Evolutionary conservation across 2,888 invertebrate species (phyloP), one percentile per base, ranked within the genome.

Genomic region (Limnephilus marmoratus): DNA sequence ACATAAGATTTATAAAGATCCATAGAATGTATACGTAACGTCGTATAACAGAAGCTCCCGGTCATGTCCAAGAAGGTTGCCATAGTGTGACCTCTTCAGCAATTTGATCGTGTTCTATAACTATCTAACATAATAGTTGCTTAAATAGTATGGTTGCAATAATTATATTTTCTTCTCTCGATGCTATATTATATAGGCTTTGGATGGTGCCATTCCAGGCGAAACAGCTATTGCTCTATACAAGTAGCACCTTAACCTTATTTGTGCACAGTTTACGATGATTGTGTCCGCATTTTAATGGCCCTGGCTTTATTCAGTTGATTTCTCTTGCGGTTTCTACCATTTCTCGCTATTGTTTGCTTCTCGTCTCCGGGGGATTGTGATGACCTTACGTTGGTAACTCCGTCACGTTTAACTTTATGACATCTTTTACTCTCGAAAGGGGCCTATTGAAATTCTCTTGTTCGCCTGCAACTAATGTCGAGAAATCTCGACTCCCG

Each of bases 401-500:
- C 34, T 83, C 37, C 41, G 83, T 83, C 83, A 83, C 37, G 83
- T 37, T 83, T 83, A 18, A 83, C 24, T 83, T 83, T 83, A 37
- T 83, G 83, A 83, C 83, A 83, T 83, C 15, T 34, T 83, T 83
- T 37, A 41, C 83, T 83, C 83, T 83, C 31, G 37, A 18, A 83
- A 34, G 15, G 24, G 37, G 83, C 83, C 83, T 15, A 83, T 83
- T 83, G 83, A 83, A 83, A 83, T 83, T 24, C 34, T 83, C 83
- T 68, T 83, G 37, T 83, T 83, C 24, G 82, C 82, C 13, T 37
- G 82, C 7, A 68, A 37, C 82, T 12, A 34, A 11, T 83, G 83
- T 37, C 83, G 37, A 41, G 34, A 34, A 83, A 34, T 4, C 83
- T 83, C 31, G 11, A n/a, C 7, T 31, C 34, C 83, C 7, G 83